A percentile compares a stretch with the other conserved stretches of the same genome.
phyloP scores from a whole-genome alignment of 2,113 vertebrate species.

The Noctilio leporinus region DNA sequence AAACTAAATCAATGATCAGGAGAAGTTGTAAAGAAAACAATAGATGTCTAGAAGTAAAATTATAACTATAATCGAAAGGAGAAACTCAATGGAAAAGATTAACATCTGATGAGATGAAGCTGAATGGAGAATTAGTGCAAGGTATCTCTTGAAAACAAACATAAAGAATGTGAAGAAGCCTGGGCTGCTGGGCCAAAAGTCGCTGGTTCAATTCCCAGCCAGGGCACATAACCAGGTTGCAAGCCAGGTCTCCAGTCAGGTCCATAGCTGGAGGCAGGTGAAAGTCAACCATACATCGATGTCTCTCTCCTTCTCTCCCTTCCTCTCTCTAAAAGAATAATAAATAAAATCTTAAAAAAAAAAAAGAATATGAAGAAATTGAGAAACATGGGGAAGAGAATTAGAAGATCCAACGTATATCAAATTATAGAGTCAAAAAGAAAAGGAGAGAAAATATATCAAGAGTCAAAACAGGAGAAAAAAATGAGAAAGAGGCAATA shows the following conservation, averaged over 20 bases:
- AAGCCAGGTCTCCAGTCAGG: too few relatives aligned
- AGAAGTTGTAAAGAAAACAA: background rate
- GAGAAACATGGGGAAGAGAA: background rate
- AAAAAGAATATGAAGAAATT: background rate
- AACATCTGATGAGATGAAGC: background rate
- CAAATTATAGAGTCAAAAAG: background rate
- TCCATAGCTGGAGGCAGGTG: too few relatives aligned
- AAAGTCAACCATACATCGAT: too few relatives aligned
- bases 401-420: background rate
- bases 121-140: background rate
- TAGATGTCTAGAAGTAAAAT: background rate
- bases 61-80: conserved; percentile 9
- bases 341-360: background rate
- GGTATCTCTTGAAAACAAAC: background rate
- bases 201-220: too few relatives aligned
- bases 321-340: too few relatives aligned
- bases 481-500: background rate
- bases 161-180: background rate
- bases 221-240: too few relatives aligned
- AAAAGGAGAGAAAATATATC: background rate
- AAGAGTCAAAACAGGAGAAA: background rate
- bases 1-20: background rate
- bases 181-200: too few relatives aligned
- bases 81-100: background rate
- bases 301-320: too few relatives aligned